These are phyloP conservation scores for Heteropelma amictum DNA, from an alignment of 2,888 invertebrate genomes.

Conservation along the genomic window DNA sequence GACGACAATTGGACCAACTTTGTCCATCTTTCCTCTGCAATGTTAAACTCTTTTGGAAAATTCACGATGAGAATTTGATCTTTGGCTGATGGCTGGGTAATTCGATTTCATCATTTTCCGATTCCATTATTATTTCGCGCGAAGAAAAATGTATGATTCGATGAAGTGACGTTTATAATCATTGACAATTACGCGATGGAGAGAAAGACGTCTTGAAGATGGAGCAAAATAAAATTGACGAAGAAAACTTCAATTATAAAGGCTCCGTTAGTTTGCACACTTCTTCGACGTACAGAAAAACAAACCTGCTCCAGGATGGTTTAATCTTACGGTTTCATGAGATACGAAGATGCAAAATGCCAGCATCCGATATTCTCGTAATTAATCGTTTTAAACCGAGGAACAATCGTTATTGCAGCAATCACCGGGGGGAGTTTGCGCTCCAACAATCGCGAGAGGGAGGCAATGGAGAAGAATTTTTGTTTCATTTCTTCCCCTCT, in stretches of 20 bases:
- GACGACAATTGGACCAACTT: too few relatives aligned
- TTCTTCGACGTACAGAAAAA: neutral
- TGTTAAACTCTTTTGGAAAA: too few relatives aligned
- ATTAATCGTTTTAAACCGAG: conserved; percentile 17
- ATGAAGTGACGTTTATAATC: neutral
- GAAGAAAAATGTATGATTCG: neutral
- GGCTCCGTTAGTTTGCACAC: neutral
- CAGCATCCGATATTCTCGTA: conserved; percentile 3
- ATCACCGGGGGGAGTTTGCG: conserved; percentile 27
- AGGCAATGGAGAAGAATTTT: neutral
- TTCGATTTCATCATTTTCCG: conserved; percentile 3
- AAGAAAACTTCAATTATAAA: neutral
- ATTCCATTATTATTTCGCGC: neutral
- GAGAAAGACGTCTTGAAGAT: neutral
- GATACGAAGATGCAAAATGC: neutral
- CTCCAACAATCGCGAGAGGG: conserved; percentile 22
- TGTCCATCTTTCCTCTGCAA: too few relatives aligned
- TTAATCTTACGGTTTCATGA: neutral
- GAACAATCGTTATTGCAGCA: conserved; percentile 42
- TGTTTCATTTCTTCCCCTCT: neutral
- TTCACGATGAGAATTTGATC: conserved; percentile 40
- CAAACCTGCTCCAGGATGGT: neutral
- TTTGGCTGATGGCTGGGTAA: too few relatives aligned
- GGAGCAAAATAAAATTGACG: neutral
- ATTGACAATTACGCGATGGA: neutral